phyloP scores from a whole-genome alignment of 2,888 invertebrate genomes.

The Hecatera dysodea region DNA sequence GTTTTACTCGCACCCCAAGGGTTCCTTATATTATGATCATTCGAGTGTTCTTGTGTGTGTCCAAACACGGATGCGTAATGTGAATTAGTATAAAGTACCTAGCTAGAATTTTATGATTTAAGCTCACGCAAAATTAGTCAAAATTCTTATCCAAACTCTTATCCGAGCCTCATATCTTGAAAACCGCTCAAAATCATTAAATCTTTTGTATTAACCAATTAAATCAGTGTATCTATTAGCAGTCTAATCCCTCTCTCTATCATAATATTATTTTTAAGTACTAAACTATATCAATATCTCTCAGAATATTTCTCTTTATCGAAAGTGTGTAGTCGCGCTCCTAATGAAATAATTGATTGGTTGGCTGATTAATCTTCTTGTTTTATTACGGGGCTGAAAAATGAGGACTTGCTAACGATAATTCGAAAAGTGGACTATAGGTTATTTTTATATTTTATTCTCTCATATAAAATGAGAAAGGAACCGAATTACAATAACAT shows the following conservation, averaged over 20 bases:
- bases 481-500: too few relatives aligned
- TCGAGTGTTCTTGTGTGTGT: too few relatives aligned
- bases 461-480: neutral
- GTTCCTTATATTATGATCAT: too few relatives aligned
- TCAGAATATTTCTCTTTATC: slow-evolving; percentile 37
- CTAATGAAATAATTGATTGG: neutral
- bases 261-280: slow-evolving; percentile 31
- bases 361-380: neutral
- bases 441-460: neutral
- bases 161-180: neutral
- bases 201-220: neutral
- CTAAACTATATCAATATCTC: slow-evolving; percentile 15
- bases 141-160: neutral
- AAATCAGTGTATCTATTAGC: slow-evolving; percentile 31
- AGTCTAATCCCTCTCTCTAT: slow-evolving; percentile 32
- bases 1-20: too few relatives aligned
- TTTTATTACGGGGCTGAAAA: neutral
- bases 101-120: neutral
- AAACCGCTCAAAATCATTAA: neutral
- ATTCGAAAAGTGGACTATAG: neutral
- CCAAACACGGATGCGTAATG: too few relatives aligned
- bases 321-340: neutral
- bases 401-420: neutral
- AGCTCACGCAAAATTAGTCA: neutral
- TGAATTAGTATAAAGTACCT: too few relatives aligned